Base-by-base conservation (phyloP, 2,113 vertebrate species). In the Salvelinus alpinus region DNA sequence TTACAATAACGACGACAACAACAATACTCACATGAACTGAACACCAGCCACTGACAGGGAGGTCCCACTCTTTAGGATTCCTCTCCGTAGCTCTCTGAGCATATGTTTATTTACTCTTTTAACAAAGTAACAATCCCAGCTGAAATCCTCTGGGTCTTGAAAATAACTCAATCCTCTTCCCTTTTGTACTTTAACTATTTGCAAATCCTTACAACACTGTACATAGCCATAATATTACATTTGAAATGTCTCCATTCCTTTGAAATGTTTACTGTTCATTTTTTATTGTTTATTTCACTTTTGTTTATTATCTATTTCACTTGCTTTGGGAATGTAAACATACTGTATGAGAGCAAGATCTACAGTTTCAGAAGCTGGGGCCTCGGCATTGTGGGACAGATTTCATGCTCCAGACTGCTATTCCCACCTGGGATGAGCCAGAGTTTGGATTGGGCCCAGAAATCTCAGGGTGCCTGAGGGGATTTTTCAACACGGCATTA, bases 311-410 rank as follows among this genome's bases (percentile, higher is more conserved):
- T 38, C 38, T 9, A 38, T 38, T 38, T 38, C 8, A 38, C 38
- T 38, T 38, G 38, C 38, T 38, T 38, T 38, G 8, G 38, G 38
- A 38, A 38, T 38, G 38, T 38, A 38, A 38, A 38, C 8, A 9
- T 38, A 38, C 8, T 38, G 38, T 38, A 38, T 38, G 38, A 38
- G 38, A 81, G 76, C 75, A 44, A 78, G 84, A 81, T 86, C 74
- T 84, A 83, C 79, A 78, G 76, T 86, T 85, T 84, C 77, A 82
- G 81, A 82, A 81, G 77, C 74, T 34, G 66, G 72, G 54, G 74
- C 29, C 71, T 60, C 79, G 2, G 71, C 70, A 5, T 76, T 64
- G 64, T 59, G 65, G 88, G 79, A 80, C n/a, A 34, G 70, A 82
- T 86, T 84, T 82, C 79, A 75, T 77, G 79, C 72, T 82, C 16